These are phyloP conservation scores for Latrodectus elegans DNA, from an alignment of 2,888 invertebrate species.

Conservation along the genomic window DNA sequence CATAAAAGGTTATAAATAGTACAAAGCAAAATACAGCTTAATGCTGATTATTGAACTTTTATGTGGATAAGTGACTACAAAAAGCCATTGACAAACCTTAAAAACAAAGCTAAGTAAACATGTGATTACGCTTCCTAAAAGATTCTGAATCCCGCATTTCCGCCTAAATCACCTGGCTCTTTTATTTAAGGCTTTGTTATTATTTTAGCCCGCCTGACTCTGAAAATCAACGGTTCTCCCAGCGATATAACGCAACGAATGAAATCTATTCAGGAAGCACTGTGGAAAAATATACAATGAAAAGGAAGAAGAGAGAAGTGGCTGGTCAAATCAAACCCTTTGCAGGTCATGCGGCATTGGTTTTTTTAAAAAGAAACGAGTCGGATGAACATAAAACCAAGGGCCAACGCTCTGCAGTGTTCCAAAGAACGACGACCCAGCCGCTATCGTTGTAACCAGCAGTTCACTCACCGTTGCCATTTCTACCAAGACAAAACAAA, in stretches of 20 bases:
- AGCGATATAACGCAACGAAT: not conserved
- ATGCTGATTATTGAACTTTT: not conserved
- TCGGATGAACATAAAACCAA: conserved; percentile 11
- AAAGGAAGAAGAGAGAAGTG: not conserved
- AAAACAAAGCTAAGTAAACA: not conserved
- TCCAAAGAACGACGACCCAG: conserved; percentile 35
- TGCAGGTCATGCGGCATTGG: conserved; percentile 33
- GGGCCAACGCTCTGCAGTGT: conserved; percentile 37
- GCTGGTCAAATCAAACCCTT: conserved; percentile 17
- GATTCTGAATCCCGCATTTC: not conserved
- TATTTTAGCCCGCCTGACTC: not conserved
- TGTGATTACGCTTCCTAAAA: not conserved
- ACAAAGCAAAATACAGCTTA: not conserved
- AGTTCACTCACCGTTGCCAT: conserved; percentile 37
- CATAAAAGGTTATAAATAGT: too few species aligned
- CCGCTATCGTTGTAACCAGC: conserved; percentile 24
- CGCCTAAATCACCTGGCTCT: not conserved
- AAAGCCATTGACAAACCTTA: not conserved
- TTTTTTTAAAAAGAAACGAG: conserved; percentile 17
- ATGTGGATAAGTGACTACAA: not conserved
- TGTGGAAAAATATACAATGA: conserved; percentile 10
- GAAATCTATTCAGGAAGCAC: conserved; percentile 25
- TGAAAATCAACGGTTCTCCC: not conserved
- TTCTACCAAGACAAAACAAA: not conserved
- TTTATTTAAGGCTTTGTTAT: not conserved